phyloP scores from a whole-genome alignment of 1,140 invertebrate genomes.

The Mylabris phalerata region DNA sequence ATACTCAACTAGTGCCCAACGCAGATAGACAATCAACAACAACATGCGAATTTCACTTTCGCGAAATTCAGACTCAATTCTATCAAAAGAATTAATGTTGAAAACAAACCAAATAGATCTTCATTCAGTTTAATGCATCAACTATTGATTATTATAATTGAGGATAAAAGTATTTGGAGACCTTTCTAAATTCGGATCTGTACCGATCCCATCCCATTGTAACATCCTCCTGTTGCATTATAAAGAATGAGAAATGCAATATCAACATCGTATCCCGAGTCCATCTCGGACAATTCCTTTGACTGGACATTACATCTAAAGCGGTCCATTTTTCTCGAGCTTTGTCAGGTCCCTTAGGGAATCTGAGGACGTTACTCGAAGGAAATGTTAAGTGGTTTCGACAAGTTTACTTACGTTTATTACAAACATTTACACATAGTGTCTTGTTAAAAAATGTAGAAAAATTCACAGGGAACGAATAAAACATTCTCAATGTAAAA shows the following conservation, averaged over 20 bases:
- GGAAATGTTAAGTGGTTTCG: conserved; percentile 35
- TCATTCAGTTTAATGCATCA: no score
- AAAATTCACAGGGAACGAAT: background rate
- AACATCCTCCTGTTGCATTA: conserved; percentile 39
- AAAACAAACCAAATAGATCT: no score
- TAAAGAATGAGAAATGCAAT: conserved; percentile 43
- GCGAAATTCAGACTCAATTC: background rate
- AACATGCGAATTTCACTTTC: background rate
- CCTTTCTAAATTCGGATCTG: conserved; percentile 1
- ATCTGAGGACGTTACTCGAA: conserved; percentile 6
- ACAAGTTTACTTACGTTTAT: conserved; percentile 30
- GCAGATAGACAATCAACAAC: background rate
- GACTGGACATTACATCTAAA: conserved; percentile 38
- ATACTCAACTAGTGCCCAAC: background rate
- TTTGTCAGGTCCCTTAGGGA: conserved; percentile 30
- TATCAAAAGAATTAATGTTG: no score
- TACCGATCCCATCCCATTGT: background rate
- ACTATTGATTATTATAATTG: no score
- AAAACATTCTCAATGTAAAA: background rate
- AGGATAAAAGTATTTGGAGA: no score
- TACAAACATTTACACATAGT: conserved; percentile 7
- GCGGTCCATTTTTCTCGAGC: conserved; percentile 35
- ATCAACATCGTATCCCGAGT: conserved; percentile 41
- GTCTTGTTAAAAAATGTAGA: background rate
- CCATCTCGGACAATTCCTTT: conserved; percentile 39